Evolutionary conservation across 2,113 vertebrate genomes (phyloP).

Genomic region (Burhinus bistriatus): DNA sequence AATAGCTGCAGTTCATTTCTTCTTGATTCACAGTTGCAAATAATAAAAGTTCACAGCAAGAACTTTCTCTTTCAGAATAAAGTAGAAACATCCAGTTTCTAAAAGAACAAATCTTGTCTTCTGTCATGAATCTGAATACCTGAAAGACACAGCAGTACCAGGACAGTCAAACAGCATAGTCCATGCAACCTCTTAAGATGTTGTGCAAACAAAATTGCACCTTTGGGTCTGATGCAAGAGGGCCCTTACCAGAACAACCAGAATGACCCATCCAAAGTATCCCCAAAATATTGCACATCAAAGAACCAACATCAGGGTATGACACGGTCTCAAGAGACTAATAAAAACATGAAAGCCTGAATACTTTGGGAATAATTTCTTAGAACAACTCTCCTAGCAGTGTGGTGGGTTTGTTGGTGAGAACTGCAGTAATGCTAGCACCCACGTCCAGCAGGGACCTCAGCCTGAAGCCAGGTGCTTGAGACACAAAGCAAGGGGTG

Average conservation of each 20-base stretch:
- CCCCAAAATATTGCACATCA: background rate
- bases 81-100: background rate
- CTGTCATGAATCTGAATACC: constrained; percentile 68
- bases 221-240: background rate
- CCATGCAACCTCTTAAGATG: background rate
- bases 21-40: constrained; percentile 40
- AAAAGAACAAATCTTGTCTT: constrained; percentile 70
- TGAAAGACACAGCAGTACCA: constrained; percentile 66
- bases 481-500: background rate
- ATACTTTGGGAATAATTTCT: background rate
- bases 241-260: background rate
- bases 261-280: background rate
- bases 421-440: background rate
- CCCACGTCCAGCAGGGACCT: background rate
- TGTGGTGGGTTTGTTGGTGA: background rate
- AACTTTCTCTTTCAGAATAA: background rate
- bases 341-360: background rate
- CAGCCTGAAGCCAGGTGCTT: background rate
- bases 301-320: background rate
- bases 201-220: background rate
- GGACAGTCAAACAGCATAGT: background rate
- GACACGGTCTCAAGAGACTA: background rate
- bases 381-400: background rate
- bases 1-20: background rate
- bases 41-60: background rate